Conservation (phyloP, 1,140 invertebrate genomes). For the Drosophila bipectinata region DNA sequence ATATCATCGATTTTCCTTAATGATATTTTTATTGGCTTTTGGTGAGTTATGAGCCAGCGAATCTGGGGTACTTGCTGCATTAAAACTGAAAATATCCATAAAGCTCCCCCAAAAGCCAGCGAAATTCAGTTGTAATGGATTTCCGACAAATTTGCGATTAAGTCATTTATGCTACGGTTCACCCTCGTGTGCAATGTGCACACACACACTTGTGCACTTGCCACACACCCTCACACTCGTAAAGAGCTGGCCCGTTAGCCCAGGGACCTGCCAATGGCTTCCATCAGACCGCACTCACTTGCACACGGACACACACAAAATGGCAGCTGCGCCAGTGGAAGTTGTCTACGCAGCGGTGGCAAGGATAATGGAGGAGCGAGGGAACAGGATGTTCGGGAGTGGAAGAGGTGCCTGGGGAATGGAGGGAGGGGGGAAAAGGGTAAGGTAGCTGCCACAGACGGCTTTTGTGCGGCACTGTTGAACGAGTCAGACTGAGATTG, state of each 20-base stretch:
- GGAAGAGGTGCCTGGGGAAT: neutral
- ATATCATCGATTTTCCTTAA: neutral
- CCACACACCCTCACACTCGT: slow-evolving; percentile 11
- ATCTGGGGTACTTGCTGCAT: neutral
- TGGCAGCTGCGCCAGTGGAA: slow-evolving; percentile 64
- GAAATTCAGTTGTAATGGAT: slow-evolving; percentile 20
- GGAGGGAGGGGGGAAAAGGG: slow-evolving; percentile 1
- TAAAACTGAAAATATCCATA: slow-evolving; percentile 1
- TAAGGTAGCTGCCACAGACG: slow-evolving; percentile 37
- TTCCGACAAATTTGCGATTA: slow-evolving; percentile 47
- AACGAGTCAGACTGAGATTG: slow-evolving; percentile 54
- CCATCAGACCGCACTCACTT: slow-evolving; percentile 47
- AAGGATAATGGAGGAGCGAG: neutral
- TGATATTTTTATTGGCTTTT: neutral
- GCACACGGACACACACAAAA: slow-evolving; percentile 25
- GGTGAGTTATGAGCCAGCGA: neutral
- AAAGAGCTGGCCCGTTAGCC: slow-evolving; percentile 8
- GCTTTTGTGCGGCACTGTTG: slow-evolving; percentile 58
- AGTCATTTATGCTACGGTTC: slow-evolving; percentile 60
- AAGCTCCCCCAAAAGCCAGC: neutral
- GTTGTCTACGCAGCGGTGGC: slow-evolving; percentile 71
- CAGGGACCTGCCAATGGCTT: slow-evolving; percentile 53
- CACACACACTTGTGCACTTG: slow-evolving; percentile 16
- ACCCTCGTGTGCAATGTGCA: slow-evolving; percentile 54
- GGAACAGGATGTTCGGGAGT: neutral